These are phyloP conservation scores for Berghia stephanieae DNA, from an alignment of 1,140 invertebrate genomes.

Conservation along the genomic window DNA sequence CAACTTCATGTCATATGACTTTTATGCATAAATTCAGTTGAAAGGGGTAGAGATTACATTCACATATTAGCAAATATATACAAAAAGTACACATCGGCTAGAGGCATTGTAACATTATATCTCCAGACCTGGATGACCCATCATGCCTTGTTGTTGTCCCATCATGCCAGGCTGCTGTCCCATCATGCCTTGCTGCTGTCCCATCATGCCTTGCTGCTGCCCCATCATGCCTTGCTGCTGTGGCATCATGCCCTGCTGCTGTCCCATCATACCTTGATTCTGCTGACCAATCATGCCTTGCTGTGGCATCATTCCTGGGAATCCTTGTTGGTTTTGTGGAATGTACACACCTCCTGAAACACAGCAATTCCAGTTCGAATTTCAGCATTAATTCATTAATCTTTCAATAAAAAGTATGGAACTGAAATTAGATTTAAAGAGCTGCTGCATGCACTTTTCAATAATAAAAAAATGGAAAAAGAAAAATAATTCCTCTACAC, in stretches of 20 bases:
- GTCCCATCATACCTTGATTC: slow-evolving; percentile 29
- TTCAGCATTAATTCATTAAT: not conserved
- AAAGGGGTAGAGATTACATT: too few species aligned
- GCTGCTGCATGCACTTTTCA: too few species aligned
- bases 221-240: slow-evolving; percentile 20
- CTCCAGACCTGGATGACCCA: not conserved
- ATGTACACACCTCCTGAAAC: slow-evolving; percentile 51
- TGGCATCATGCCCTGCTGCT: slow-evolving; percentile 32
- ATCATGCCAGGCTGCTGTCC: slow-evolving; percentile 41
- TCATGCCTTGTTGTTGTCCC: slow-evolving; percentile 32
- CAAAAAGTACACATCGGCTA: slow-evolving; percentile 10
- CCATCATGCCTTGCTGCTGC: slow-evolving; percentile 22
- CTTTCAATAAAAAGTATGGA: too few species aligned
- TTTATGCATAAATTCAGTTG: too few species aligned
- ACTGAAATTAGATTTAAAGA: too few species aligned
- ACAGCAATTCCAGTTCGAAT: not conserved
- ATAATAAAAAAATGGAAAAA: too few species aligned
- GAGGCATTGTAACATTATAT: slow-evolving; percentile 1
- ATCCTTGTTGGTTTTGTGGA: slow-evolving; percentile 37
- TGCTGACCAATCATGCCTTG: slow-evolving; percentile 17
- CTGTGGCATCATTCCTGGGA: slow-evolving; percentile 17
- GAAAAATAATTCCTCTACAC: too few species aligned
- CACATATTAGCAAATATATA: not conserved
- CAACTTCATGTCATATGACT: too few species aligned
- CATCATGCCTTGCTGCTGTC: slow-evolving; percentile 39